Evolutionary conservation across 1,140 invertebrate species (phyloP).

Genomic region (Halesus radiatus): DNA sequence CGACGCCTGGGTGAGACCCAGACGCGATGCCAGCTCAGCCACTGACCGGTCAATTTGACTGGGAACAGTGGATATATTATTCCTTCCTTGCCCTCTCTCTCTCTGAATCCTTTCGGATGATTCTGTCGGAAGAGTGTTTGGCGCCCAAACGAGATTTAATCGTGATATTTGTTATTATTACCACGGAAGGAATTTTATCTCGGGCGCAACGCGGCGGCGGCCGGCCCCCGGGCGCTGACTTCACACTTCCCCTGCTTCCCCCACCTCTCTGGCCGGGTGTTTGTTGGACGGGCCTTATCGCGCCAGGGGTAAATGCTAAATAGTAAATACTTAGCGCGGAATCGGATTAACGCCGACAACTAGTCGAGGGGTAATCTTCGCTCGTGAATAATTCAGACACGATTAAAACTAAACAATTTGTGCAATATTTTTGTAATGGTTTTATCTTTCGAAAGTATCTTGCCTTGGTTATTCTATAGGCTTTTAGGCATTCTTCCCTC

Average conservation of each 20-base stretch:
- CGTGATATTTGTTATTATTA: constrained; percentile 56
- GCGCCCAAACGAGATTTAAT: constrained; percentile 56
- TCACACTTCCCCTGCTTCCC: neutral
- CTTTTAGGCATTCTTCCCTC: too few relatives aligned
- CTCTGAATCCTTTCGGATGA: neutral
- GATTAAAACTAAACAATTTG: neutral
- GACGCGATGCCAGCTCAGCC: too few relatives aligned
- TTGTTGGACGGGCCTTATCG: neutral
- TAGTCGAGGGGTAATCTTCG: too few relatives aligned
- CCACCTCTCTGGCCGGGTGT: constrained; percentile 13
- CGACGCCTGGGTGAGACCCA: too few relatives aligned
- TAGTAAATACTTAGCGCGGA: neutral
- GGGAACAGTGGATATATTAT: too few relatives aligned
- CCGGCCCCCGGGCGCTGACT: neutral
- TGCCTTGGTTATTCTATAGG: too few relatives aligned
- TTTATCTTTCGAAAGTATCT: neutral
- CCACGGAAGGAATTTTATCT: constrained; percentile 53
- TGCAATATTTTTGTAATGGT: too few relatives aligned
- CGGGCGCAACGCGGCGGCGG: neutral
- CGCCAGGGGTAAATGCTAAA: neutral
- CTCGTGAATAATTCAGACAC: neutral
- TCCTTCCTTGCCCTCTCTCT: neutral
- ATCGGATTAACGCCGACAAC: too few relatives aligned
- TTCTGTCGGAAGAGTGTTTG: constrained; percentile 50
- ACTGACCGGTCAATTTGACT: too few relatives aligned